Evolutionary conservation across 2,113 vertebrate species (phyloP).

Genomic region (Tenebrosternarchus preto): DNA sequence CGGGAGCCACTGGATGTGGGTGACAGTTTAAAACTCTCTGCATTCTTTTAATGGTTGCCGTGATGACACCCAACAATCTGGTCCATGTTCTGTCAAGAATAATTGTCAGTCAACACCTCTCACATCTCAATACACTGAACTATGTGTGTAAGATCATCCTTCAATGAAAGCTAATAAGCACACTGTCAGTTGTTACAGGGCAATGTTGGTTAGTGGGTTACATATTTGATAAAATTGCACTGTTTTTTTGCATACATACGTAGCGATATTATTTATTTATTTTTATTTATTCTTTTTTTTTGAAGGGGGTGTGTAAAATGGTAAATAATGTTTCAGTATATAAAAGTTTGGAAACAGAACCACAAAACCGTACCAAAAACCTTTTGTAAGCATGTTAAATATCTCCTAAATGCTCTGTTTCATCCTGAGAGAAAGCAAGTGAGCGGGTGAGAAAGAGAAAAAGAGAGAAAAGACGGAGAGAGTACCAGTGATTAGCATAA

Average conservation of each 20-base stretch:
- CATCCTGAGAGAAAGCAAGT: neutral
- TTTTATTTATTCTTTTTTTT: too few species aligned
- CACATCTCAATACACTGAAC: neutral
- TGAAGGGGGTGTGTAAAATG: too few species aligned
- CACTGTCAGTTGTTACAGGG: neutral
- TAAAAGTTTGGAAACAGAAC: neutral
- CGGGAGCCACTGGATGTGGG: slow-evolving; percentile 30
- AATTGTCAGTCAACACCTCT: slow-evolving; percentile 27
- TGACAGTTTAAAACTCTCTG: slow-evolving; percentile 23
- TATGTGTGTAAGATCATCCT: neutral
- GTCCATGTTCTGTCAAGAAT: slow-evolving; percentile 33
- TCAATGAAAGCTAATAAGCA: neutral
- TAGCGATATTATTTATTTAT: neutral
- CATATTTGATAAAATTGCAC: neutral
- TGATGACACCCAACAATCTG: slow-evolving; percentile 37
- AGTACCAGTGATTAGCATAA: slow-evolving; percentile 52
- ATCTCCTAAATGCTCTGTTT: slow-evolving; percentile 6
- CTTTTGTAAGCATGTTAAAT: neutral
- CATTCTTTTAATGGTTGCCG: slow-evolving; percentile 37
- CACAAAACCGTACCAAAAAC: neutral
- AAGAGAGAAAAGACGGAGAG: slow-evolving; percentile 35
- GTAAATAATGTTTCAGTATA: neutral
- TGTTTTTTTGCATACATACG: neutral
- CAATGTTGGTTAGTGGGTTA: neutral
- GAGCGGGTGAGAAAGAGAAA: slow-evolving; percentile 36